These are phyloP conservation scores for Cephalopachus bancanus DNA, from an alignment of 2,797 vertebrate genomes.

Conservation along the genomic window DNA sequence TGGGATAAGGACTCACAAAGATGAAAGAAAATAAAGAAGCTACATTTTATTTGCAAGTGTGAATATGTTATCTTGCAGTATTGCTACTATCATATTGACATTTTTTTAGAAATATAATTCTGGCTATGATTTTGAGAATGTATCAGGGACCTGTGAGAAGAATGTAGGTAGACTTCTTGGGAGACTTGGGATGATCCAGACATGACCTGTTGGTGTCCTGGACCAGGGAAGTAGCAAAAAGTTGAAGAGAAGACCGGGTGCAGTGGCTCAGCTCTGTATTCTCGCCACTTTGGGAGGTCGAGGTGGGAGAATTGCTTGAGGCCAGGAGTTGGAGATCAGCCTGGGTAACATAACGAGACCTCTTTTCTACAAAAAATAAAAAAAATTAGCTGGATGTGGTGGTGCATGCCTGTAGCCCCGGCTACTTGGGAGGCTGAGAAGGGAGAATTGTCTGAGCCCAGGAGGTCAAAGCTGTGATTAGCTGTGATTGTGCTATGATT, in stretches of 20 bases:
- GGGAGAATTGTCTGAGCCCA: too few species aligned
- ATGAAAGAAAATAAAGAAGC: background rate
- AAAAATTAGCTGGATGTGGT: too few species aligned
- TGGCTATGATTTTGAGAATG: background rate
- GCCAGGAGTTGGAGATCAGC: too few species aligned
- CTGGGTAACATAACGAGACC: too few species aligned
- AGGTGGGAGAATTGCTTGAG: too few species aligned
- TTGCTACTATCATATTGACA: background rate
- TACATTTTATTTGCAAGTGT: background rate
- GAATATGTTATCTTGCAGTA: background rate
- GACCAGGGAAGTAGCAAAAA: background rate
- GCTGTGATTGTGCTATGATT: too few species aligned
- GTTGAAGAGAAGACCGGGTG: background rate
- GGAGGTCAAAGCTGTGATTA: too few species aligned
- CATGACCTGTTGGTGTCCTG: background rate
- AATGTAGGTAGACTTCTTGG: background rate
- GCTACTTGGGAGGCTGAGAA: too few species aligned
- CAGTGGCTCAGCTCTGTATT: too few species aligned
- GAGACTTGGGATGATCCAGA: background rate
- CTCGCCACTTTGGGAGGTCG: too few species aligned
- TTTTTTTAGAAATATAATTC: conserved; percentile 36
- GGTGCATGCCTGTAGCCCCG: too few species aligned
- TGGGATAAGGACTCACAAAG: background rate
- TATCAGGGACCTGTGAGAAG: background rate
- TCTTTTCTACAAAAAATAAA: too few species aligned